phyloP scores from a whole-genome alignment of 2,113 vertebrate genomes.

The Xyliphius kryptos region DNA sequence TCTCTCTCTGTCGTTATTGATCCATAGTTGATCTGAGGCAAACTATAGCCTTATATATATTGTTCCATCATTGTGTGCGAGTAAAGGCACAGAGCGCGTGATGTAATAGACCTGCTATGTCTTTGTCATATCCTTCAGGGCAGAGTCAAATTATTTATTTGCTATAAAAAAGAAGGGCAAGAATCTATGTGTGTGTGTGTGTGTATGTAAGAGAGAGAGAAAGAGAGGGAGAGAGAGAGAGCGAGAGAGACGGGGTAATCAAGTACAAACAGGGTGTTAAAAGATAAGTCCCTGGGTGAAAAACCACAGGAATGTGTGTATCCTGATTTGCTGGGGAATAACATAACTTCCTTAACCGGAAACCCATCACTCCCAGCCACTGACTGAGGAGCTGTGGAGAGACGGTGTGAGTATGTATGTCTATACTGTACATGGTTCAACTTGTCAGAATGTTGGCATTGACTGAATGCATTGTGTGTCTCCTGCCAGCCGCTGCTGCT shows the following conservation, averaged over 20 bases:
- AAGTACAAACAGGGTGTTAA: slow-evolving; percentile 25
- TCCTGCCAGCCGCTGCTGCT: slow-evolving; percentile 5
- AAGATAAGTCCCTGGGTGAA: slow-evolving; percentile 25
- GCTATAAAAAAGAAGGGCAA: slow-evolving; percentile 11
- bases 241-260: too few species aligned
- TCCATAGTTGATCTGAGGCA: too few species aligned
- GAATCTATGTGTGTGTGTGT: slow-evolving; percentile 7
- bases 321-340: slow-evolving; percentile 30
- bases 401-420: too few species aligned
- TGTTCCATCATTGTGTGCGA: slow-evolving; percentile 11
- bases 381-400: neutral
- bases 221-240: too few species aligned
- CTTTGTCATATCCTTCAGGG: slow-evolving; percentile 26
- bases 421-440: slow-evolving; percentile 8
- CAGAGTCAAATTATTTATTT: slow-evolving; percentile 23
- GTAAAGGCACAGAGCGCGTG: slow-evolving; percentile 19
- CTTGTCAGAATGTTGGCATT: slow-evolving; percentile 30
- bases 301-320: slow-evolving; percentile 24
- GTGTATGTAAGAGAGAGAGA: too few species aligned
- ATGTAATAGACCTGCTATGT: slow-evolving; percentile 29
- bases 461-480: slow-evolving; percentile 5
- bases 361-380: slow-evolving; percentile 7
- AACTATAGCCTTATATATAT: too few species aligned
- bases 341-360: slow-evolving; percentile 22
- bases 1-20: too few species aligned